Evolutionary conservation across 2,797 vertebrate genomes (phyloP).

Genomic region (Sorex maritimensis): DNA sequence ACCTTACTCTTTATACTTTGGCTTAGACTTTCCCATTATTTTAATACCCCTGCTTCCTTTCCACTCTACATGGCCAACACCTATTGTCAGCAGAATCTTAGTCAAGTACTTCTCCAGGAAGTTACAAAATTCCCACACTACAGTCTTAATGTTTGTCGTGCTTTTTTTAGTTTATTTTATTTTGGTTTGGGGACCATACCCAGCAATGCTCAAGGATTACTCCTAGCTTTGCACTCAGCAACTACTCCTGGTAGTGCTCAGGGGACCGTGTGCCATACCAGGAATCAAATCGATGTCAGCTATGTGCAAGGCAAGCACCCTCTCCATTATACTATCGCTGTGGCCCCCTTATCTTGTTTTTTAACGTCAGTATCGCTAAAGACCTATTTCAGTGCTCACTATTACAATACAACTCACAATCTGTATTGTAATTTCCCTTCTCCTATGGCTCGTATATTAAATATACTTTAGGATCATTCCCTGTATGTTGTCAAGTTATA

Average conservation of each 20-base stretch:
- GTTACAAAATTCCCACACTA: neutral
- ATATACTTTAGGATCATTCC: constrained; percentile 33
- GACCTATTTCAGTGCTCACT: constrained; percentile 21
- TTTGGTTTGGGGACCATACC: too few relatives aligned
- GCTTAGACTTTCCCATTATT: constrained; percentile 51
- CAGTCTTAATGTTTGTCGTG: constrained; percentile 53
- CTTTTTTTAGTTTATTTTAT: constrained; percentile 30
- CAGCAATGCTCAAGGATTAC: too few relatives aligned
- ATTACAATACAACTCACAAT: constrained; percentile 18
- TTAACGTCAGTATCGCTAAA: constrained; percentile 43
- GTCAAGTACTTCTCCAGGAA: neutral
- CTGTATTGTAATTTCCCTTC: constrained; percentile 40
- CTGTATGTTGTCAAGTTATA: constrained; percentile 44
- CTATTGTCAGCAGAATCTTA: constrained; percentile 32
- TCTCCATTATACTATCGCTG: too few relatives aligned
- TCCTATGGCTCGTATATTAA: constrained; percentile 23
- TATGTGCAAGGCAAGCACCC: too few relatives aligned
- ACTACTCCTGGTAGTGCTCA: too few relatives aligned
- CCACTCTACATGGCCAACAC: neutral
- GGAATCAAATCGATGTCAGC: too few relatives aligned
- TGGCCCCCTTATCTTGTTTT: neutral
- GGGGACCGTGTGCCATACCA: too few relatives aligned
- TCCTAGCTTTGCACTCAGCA: too few relatives aligned
- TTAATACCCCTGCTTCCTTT: neutral
- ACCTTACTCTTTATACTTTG: constrained; percentile 44